phyloP scores from a whole-genome alignment of 2,797 vertebrate species.

The Psittacula echo region DNA sequence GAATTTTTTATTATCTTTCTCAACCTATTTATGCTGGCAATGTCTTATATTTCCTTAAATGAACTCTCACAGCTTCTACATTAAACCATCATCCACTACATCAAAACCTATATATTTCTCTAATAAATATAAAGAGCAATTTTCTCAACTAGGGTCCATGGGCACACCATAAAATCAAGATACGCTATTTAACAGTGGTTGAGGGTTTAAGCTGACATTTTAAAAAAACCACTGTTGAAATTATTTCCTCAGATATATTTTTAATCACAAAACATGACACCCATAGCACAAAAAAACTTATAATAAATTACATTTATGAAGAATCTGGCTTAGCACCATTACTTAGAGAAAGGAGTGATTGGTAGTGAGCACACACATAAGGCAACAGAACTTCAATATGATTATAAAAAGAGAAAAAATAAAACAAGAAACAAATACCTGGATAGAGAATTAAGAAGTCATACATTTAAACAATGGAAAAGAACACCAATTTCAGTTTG shows the following conservation, averaged over 20 bases:
- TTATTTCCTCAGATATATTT: slow-evolving; percentile 32
- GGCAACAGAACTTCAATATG: neutral
- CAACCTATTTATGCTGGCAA: slow-evolving; percentile 7
- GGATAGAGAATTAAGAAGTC: neutral
- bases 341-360: neutral
- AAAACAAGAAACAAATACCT: slow-evolving; percentile 7
- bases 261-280: slow-evolving; percentile 43
- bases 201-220: neutral
- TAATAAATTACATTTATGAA: slow-evolving; percentile 36
- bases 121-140: slow-evolving; percentile 7
- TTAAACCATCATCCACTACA: slow-evolving; percentile 37
- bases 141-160: neutral
- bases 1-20: slow-evolving; percentile 34
- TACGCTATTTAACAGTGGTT: neutral
- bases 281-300: neutral
- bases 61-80: slow-evolving; percentile 26
- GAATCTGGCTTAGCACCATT: neutral
- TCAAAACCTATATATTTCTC: slow-evolving; percentile 9
- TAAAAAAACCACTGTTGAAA: neutral
- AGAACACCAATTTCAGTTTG: neutral
- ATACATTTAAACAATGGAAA: neutral
- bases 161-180: slow-evolving; percentile 25
- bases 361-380: neutral
- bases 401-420: neutral
- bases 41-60: slow-evolving; percentile 10